A percentile compares a stretch with the other conserved stretches of the same genome.
Evolutionary conservation across 2,888 invertebrate species (phyloP).

Genomic region (Alentia gelatinosa): DNA sequence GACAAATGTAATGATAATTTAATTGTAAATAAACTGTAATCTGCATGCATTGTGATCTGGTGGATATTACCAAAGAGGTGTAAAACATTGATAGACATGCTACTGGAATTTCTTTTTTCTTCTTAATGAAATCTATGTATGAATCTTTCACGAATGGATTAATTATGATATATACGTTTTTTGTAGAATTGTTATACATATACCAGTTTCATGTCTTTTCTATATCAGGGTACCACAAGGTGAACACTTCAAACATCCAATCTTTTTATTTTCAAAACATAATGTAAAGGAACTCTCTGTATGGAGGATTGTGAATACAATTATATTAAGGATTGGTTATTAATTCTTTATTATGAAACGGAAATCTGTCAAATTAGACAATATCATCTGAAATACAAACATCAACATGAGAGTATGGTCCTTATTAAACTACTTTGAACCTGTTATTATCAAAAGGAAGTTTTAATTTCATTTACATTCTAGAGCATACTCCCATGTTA

Average conservation of each 20-base stretch:
- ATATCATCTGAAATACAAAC: neutral
- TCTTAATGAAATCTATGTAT: neutral
- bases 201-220: neutral
- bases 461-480: neutral
- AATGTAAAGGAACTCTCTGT: neutral
- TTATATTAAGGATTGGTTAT: no score
- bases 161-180: no score
- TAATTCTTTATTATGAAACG: no score
- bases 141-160: neutral
- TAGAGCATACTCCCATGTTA: neutral
- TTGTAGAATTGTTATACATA: no score
- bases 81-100: neutral
- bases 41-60: neutral
- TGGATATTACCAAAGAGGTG: neutral
- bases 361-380: neutral
- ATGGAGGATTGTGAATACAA: neutral
- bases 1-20: neutral
- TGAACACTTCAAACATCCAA: neutral
- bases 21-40: neutral
- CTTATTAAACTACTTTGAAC: neutral
- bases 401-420: neutral
- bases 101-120: neutral
- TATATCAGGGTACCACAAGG: neutral
- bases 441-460: neutral
- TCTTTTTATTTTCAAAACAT: neutral